Evolutionary conservation across 2,888 invertebrate species (phyloP), one percentile per base, ranked within the genome.

Genomic region (Thalpophila matura): DNA sequence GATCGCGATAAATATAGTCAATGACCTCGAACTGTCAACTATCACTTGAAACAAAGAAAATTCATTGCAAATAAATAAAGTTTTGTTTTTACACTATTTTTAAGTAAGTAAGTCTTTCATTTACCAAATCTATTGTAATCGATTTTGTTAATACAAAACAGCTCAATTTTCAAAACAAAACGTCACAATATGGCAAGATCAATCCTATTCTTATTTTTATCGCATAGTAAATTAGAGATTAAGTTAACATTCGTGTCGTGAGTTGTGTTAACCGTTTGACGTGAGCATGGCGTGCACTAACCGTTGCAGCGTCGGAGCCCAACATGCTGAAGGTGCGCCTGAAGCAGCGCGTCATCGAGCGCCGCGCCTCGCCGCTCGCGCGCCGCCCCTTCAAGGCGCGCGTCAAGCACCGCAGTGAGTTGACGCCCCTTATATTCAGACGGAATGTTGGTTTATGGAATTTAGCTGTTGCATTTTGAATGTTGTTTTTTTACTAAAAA

Each of bases 331-430:
- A 98, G 96, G 97, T 98, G 95, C 97, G 98, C 80, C 96, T 98
- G 91, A 98, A 98, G 96, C 98, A 98, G 96, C 98, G 99, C 91
- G 99, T 99, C 91, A 97, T 98, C 96, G 99, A 99, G 95, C 97
- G 99, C 80, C 97, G 99, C 91, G 98, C 98, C 90, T 99, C 98
- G 91, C 99, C 99, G 83, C 97, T 99, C 93, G 97, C 96, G 82
- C 96, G 98, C 83, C 96, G 98, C 79, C 98, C 89, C 96, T 97
- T 86, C 96, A 97, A 92, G 97, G 89, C 84, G 87, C 96, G 96
- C 96, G 97, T 92, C 97, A 97, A 95, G 78, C 96, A 95, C 71
- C 93, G 96, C 87, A 94, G 94, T 95, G 84, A 94, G 94, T 95
- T 77, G 0, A 16, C 3, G 18, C 7, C 35, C 35, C 3, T 16